Conservation (phyloP, 2,113 vertebrate genomes). For the Eurypyga helias region DNA sequence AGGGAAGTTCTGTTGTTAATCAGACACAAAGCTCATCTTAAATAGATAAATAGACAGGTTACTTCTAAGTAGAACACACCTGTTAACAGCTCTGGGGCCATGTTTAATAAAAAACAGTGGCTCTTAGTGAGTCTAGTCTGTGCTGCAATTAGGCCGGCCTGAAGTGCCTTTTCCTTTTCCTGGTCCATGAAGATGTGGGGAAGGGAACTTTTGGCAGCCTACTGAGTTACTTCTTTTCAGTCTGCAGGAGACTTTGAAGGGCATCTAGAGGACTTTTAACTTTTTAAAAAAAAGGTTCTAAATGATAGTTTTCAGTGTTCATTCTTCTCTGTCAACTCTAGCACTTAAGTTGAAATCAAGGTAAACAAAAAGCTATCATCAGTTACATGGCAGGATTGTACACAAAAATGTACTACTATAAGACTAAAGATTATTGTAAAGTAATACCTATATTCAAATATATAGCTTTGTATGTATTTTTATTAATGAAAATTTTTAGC, state of each 20-base stretch:
- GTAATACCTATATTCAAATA: not conserved
- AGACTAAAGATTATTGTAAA: not conserved
- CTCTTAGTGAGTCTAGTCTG: not conserved
- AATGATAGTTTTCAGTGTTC: not conserved
- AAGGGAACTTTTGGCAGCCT: not conserved
- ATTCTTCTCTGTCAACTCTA: not conserved
- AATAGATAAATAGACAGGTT: not conserved
- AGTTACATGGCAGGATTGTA: not conserved
- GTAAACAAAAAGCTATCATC: not conserved
- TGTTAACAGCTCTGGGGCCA: not conserved
- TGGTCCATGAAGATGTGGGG: not conserved
- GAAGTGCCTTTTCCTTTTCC: not conserved
- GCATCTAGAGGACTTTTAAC: not conserved
- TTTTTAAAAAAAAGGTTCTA: not conserved
- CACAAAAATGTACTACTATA: not conserved
- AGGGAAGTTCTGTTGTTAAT: not conserved
- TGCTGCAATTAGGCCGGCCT: not conserved
- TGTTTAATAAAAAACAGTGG: not conserved
- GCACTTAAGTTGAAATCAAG: not conserved
- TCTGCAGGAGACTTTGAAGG: not conserved
- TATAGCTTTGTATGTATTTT: not conserved
- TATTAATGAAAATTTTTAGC: not conserved
- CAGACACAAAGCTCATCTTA: constrained; percentile 31
- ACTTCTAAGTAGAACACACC: not conserved
- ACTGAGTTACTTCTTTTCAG: not conserved